Conservation (phyloP, 2,888 invertebrate species). For the Hoplodrina blanda region DNA sequence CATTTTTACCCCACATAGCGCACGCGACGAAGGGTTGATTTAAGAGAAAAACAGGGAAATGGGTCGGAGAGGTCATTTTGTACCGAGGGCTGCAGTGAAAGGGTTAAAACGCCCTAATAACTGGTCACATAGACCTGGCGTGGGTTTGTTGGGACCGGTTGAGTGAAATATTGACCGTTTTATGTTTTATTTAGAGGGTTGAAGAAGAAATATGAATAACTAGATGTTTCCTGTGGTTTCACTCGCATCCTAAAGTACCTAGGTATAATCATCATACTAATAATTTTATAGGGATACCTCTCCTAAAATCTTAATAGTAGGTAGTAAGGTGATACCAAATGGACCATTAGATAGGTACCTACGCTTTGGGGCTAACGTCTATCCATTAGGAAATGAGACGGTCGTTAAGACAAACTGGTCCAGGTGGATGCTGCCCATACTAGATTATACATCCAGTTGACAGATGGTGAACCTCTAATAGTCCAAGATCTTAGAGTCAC, state of each 20-base stretch:
- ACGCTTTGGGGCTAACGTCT: slow-evolving; percentile 48
- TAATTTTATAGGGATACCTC: not conserved
- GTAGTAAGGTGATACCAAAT: slow-evolving; percentile 33
- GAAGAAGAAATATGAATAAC: not conserved
- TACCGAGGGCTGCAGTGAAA: slow-evolving; percentile 73
- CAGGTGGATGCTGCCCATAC: slow-evolving; percentile 40
- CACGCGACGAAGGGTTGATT: slow-evolving; percentile 81
- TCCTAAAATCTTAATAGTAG: slow-evolving; percentile 20
- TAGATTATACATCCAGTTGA: not conserved
- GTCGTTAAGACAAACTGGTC: slow-evolving; percentile 37
- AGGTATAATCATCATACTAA: slow-evolving; percentile 2
- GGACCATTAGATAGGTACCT: slow-evolving; percentile 38
- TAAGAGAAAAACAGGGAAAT: slow-evolving; percentile 81
- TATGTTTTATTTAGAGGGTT: slow-evolving; percentile 21
- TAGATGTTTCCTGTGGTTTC: not conserved
- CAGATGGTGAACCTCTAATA: not conserved
- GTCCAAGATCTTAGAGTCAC: not conserved
- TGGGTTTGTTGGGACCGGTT: slow-evolving; percentile 59
- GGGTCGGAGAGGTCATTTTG: slow-evolving; percentile 84
- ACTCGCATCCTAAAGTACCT: not conserved
- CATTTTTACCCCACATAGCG: slow-evolving; percentile 79
- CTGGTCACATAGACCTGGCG: slow-evolving; percentile 73
- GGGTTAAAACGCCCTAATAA: slow-evolving; percentile 87
- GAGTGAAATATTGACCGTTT: slow-evolving; percentile 47
- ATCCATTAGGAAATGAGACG: slow-evolving; percentile 49